Conservation (phyloP, 2,888 invertebrate genomes). For the Dicroscelio sp. region DNA sequence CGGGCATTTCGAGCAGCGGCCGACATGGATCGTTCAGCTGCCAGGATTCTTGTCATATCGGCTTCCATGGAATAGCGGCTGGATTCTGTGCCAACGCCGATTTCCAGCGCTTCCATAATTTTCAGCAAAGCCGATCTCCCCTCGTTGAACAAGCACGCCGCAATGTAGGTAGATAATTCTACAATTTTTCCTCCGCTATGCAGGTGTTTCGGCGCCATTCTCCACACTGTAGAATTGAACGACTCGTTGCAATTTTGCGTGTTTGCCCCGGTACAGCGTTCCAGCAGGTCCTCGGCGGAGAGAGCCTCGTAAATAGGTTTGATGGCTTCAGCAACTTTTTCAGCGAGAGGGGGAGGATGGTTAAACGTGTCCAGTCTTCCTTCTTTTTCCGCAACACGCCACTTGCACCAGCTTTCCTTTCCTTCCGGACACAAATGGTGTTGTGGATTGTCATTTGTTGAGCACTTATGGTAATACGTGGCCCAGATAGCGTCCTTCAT, state of each 20-base stretch:
- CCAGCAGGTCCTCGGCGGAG: conserved; percentile 17
- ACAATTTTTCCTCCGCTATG: conserved; percentile 13
- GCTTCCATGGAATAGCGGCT: conserved; percentile 36
- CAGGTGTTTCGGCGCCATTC: conserved; percentile 31
- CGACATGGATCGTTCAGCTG: background rate
- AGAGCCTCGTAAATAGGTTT: conserved; percentile 31
- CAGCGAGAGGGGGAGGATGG: conserved; percentile 8
- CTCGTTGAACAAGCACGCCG: conserved; percentile 29
- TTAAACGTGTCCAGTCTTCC: conserved; percentile 32
- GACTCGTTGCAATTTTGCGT: conserved; percentile 37
- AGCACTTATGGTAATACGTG: conserved; percentile 31
- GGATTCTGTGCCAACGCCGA: conserved; percentile 12
- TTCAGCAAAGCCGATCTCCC: conserved; percentile 51
- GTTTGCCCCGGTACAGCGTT: conserved; percentile 23
- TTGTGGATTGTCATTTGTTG: conserved; percentile 20
- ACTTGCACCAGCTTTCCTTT: conserved; percentile 39
- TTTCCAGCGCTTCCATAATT: conserved; percentile 29
- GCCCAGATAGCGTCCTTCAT: conserved; percentile 35
- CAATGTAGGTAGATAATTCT: conserved; percentile 29
- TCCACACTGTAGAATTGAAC: conserved; percentile 35
- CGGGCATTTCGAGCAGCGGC: conserved; percentile 24
- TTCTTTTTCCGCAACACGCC: conserved; percentile 35
- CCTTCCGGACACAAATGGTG: conserved; percentile 27
- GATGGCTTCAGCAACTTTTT: conserved; percentile 31
- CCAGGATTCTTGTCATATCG: conserved; percentile 37